Base-by-base conservation (phyloP, 2,113 vertebrate species). In the Sarotherodon lohbergeri region DNA sequence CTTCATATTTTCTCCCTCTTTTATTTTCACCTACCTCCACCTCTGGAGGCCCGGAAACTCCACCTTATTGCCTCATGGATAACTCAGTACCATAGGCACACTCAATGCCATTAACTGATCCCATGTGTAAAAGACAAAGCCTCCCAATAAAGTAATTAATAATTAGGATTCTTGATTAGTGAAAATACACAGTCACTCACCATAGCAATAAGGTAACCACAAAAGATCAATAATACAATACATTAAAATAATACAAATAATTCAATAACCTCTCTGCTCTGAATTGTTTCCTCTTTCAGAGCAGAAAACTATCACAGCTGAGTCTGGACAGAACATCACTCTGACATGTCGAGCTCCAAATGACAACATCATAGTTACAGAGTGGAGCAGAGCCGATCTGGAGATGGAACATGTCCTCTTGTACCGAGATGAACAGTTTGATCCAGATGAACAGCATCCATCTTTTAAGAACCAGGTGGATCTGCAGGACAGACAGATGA, bases 301-400 rank as follows among this genome's bases (percentile, higher is more conserved):
- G 52, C 52, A 0, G 52, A 55, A 2, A 55, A 55, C 10, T 22
- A 55, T 55, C 0, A 55, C 10, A 55, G 52, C 0, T 6, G 52
- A 55, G n/a, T 55, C 52, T 55, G n/a, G 10, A 55, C 52, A 22
- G n/a, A 0, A 22, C 1, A 0, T 55, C 52, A 55, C 5, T 0
- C 10, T 55, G n/a, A 22, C 52, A 55, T 55, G 52, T 12, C 0
- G 10, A 55, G 1, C 10, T 2, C n/a, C 0, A 5, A 55, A 55
- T 55, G 3, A 6, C 54, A 55, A 55, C 3, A 55, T 55, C 52
- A 55, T 24, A 55, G 54, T 55, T 55, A 24, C 10, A 55, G n/a
- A 55, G 54, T 55, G 10, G 54, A 55, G 54, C 54, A 22, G 54
- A 55, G 54, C 54, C 0, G 10, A 55, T 0, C 54, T 24, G 54